Evolutionary conservation across 2,888 invertebrate genomes (phyloP), one percentile per base, ranked within the genome.

Genomic region (Drosophila stalkeri): DNA sequence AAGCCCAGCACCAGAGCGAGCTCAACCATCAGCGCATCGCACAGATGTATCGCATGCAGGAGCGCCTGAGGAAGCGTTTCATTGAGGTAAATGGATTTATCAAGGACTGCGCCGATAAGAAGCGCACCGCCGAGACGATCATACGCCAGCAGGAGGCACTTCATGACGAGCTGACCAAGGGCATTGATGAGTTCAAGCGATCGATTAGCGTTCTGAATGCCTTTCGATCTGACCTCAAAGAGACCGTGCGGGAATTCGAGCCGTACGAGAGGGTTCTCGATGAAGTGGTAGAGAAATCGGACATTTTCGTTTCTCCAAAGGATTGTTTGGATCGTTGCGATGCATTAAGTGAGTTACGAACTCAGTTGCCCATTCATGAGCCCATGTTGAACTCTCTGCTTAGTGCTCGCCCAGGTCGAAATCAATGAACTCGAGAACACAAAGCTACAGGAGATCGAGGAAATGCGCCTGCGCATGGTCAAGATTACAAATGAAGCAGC

Each of bases 381-480:
- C n/a, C 4, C 4, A 23, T 9, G n/a, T 11, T 6, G 3, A 57
- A 44, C 9, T 18, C 31, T 46, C 6, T 37, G 16, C 31, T 12
- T 18, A 93, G 93, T 93, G 92, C 80, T 93, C 1, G 92, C 93
- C 2, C 93, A 93, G 57, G 91, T 91, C 8, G 93, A 93, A 75
- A 92, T 93, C 39, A 81, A 79, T 0, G 81, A 90, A 27, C 71
- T 92, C 49, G 90, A 92, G 66, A 80, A 81, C 31, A 67, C 78
- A n/a, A 92, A 91, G 43, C 55, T 86, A 1, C 44, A 82, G 59
- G 89, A 91, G 69, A 93, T 93, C 33, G 93, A 93, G 70, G 87
- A 91, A 11, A 90, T 93, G 86, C 91, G 92, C 8, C 79, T 82
- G 23, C 81, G 88, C 8, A 93, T 93, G 91, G 77, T 93, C 0